Percentiles rank a stretch among this genome's conserved stretches.
phyloP scores from a whole-genome alignment of 2,888 invertebrate species.

The Dendrolimus pini region DNA sequence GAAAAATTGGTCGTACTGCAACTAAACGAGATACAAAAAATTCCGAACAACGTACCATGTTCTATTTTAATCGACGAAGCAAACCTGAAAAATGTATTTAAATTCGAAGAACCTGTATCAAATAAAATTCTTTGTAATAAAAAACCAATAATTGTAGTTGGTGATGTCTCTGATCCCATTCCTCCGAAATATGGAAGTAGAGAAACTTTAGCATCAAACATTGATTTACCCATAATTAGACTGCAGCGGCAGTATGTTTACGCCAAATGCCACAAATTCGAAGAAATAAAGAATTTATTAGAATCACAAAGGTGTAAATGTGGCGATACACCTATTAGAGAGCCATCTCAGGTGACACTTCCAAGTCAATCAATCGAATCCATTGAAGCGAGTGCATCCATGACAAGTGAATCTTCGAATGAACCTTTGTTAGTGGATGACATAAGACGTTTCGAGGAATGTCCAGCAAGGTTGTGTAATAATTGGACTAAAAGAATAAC shows the following conservation, averaged over 20 bases:
- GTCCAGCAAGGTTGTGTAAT: slow-evolving; percentile 38
- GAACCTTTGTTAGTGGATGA: slow-evolving; percentile 43
- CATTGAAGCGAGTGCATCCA: slow-evolving; percentile 6
- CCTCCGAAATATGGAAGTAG: slow-evolving; percentile 46
- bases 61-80: slow-evolving; percentile 42
- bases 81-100: slow-evolving; percentile 29
- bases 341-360: slow-evolving; percentile 5
- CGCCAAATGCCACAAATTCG: slow-evolving; percentile 56
- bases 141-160: slow-evolving; percentile 49
- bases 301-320: slow-evolving; percentile 51
- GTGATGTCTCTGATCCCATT: slow-evolving; percentile 38
- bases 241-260: slow-evolving; percentile 51
- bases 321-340: slow-evolving; percentile 12
- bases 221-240: slow-evolving; percentile 46
- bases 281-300: slow-evolving; percentile 46
- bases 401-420: slow-evolving; percentile 34
- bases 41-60: slow-evolving; percentile 22
- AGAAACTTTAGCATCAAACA: slow-evolving; percentile 49
- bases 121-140: slow-evolving; percentile 28
- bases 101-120: slow-evolving; percentile 29
- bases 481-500: slow-evolving; percentile 27
- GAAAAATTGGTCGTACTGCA: slow-evolving; percentile 62
- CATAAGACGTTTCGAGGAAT: slow-evolving; percentile 31
- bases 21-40: slow-evolving; percentile 54
- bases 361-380: slow-evolving; percentile 7